Evolutionary conservation across 2,888 invertebrate species (phyloP).

Genomic region (Lasiommata megera): DNA sequence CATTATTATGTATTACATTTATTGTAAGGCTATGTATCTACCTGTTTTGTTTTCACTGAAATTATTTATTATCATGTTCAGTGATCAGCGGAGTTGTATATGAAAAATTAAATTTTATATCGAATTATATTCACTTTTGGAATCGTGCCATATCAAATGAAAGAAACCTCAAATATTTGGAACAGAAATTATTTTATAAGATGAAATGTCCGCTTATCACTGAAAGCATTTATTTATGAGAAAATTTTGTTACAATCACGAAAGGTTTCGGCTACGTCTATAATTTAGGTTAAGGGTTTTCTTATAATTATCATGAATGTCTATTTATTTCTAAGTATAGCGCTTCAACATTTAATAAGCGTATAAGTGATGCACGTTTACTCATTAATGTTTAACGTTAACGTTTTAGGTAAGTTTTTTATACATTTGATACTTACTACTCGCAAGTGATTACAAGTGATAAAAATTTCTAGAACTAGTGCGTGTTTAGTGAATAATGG

Average conservation of each 20-base stretch:
- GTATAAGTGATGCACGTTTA: slow-evolving; percentile 70
- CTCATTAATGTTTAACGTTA: slow-evolving; percentile 70
- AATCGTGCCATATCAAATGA: slow-evolving; percentile 46
- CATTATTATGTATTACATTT: slow-evolving; percentile 49
- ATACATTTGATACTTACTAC: slow-evolving; percentile 81
- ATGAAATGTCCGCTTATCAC: slow-evolving; percentile 55
- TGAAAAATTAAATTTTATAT: slow-evolving; percentile 30
- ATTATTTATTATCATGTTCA: slow-evolving; percentile 43
- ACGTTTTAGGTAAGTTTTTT: slow-evolving; percentile 68
- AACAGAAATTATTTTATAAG: slow-evolving; percentile 33
- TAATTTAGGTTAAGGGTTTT: slow-evolving; percentile 67
- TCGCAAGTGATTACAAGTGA: slow-evolving; percentile 79
- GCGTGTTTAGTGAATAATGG: slow-evolving; percentile 63
- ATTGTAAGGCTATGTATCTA: slow-evolving; percentile 55
- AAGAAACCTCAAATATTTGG: slow-evolving; percentile 37
- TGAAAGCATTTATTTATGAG: slow-evolving; percentile 44
- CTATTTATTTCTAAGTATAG: slow-evolving; percentile 74
- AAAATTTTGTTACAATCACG: slow-evolving; percentile 32
- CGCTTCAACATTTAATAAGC: slow-evolving; percentile 66
- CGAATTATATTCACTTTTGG: slow-evolving; percentile 36
- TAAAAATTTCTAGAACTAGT: slow-evolving; percentile 66
- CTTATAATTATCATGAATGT: slow-evolving; percentile 71
- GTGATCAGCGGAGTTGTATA: slow-evolving; percentile 52
- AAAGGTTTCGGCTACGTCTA: slow-evolving; percentile 53
- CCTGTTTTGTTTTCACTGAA: slow-evolving; percentile 45